These are phyloP conservation scores for Styela clava DNA, from an alignment of 23 tunicate species.

Conservation along the genomic window DNA sequence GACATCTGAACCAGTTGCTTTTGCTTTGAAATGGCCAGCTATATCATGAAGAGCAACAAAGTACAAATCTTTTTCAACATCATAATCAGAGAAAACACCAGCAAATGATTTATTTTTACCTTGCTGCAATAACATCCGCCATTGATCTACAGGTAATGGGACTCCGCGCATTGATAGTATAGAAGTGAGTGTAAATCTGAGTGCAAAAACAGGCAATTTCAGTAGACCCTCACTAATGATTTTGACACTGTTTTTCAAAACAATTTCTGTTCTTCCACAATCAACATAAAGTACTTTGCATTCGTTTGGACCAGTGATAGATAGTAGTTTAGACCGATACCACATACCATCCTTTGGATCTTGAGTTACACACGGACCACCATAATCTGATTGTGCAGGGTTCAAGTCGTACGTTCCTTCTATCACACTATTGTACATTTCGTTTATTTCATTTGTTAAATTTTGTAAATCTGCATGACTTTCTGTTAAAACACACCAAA, in stretches of 20 bases:
- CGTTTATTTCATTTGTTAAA: constrained; percentile 7
- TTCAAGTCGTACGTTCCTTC: background rate
- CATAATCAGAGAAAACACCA: constrained; percentile 10
- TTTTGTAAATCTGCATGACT: constrained; percentile 1
- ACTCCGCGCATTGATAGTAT: background rate
- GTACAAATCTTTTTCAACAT: background rate
- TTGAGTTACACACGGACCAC: background rate
- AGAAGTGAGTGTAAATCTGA: background rate
- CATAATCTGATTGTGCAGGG: background rate
- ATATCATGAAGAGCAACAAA: constrained; percentile 1
- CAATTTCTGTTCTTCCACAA: constrained; percentile 23
- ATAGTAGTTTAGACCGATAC: background rate
- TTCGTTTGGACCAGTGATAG: background rate
- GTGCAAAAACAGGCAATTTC: background rate
- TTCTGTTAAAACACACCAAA: constrained; percentile 15
- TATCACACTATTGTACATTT: constrained; percentile 2
- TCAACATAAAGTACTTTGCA: constrained; percentile 25
- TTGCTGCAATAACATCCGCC: background rate
- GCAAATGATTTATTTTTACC: constrained; percentile 7
- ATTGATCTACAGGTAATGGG: background rate
- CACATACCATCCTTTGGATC: background rate
- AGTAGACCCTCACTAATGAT: background rate
- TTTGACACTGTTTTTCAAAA: constrained; percentile 1
- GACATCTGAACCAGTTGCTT: background rate
- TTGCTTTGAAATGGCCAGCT: background rate